phyloP scores from a whole-genome alignment of 2,113 vertebrate species.

The Otis tarda region DNA sequence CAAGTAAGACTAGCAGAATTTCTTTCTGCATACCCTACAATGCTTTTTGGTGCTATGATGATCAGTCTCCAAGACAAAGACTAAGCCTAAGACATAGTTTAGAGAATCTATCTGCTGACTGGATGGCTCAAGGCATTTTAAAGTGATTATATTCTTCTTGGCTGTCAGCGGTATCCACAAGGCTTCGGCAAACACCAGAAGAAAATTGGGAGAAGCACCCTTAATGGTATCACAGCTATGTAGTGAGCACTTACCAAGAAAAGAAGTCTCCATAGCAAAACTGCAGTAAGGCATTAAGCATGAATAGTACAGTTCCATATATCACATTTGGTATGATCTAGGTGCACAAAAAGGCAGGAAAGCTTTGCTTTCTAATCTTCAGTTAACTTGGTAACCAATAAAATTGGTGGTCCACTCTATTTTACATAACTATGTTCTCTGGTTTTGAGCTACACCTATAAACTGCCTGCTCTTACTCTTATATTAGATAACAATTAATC shows the following conservation, averaged over 20 bases:
- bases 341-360: neutral
- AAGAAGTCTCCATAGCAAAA: neutral
- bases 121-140: neutral
- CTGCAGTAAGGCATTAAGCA: neutral
- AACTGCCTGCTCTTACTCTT: neutral
- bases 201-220: neutral
- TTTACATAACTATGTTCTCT: neutral
- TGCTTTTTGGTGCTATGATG: neutral
- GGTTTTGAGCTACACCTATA: neutral
- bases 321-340: neutral
- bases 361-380: neutral
- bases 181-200: neutral
- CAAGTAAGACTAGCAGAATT: neutral
- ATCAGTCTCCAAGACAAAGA: neutral
- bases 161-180: neutral
- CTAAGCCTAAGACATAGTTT: neutral
- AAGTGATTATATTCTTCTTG: neutral
- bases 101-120: neutral
- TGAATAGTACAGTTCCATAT: neutral
- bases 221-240: neutral
- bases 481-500: conserved; percentile 20
- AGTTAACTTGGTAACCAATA: neutral
- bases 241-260: neutral
- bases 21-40: neutral
- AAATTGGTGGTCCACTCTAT: neutral